Evolutionary conservation across 2,113 vertebrate genomes (phyloP).

Genomic region (Bungarus multicinctus): DNA sequence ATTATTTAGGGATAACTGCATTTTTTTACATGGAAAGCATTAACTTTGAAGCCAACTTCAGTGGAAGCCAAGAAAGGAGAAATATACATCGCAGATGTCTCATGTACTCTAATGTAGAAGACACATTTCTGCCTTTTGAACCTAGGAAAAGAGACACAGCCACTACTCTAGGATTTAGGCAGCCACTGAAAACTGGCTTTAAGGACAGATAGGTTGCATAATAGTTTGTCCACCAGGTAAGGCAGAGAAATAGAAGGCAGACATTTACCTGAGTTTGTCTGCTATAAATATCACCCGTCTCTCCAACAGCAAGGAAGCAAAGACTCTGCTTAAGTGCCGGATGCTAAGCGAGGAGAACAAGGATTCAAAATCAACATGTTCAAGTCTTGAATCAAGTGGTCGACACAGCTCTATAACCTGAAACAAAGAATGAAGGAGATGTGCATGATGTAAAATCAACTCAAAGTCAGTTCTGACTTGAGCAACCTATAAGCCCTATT

Average conservation of each 20-base stretch:
- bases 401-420: slow-evolving; percentile 92
- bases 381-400: slow-evolving; percentile 90
- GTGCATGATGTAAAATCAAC: neutral
- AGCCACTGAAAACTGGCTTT: neutral
- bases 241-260: neutral
- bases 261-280: slow-evolving; percentile 89
- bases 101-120: too few species aligned
- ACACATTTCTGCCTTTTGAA: neutral
- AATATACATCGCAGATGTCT: slow-evolving; percentile 1
- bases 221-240: neutral
- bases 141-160: neutral
- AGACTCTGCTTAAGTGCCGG: slow-evolving; percentile 78
- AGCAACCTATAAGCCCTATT: neutral
- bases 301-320: slow-evolving; percentile 90
- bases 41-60: neutral
- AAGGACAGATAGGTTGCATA: neutral
- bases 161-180: neutral
- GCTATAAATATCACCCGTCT: slow-evolving; percentile 93
- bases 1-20: neutral
- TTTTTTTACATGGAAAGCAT: neutral
- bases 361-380: slow-evolving; percentile 94
- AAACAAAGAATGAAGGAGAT: neutral
- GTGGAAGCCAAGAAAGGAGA: neutral
- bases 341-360: slow-evolving; percentile 86
- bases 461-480: neutral